Conservation (phyloP, 2,888 invertebrate species). For the Eurytoma adleriae region DNA sequence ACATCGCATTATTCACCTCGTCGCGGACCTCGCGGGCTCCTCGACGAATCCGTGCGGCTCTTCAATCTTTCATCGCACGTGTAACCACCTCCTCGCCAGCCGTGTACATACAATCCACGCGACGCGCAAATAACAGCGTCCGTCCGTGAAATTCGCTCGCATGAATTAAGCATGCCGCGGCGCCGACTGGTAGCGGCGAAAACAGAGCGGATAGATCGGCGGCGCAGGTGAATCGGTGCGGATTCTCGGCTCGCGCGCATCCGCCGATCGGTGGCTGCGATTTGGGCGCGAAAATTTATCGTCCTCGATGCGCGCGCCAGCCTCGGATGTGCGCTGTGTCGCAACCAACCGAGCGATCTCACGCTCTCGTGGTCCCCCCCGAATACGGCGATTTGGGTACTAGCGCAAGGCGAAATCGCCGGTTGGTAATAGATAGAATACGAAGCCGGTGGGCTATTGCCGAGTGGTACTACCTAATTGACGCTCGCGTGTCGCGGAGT, state of each 20-base stretch:
- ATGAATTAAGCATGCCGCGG: constrained; percentile 31
- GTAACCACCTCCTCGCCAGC: not conserved
- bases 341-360: constrained; percentile 18
- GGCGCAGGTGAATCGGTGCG: constrained; percentile 36
- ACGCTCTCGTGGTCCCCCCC: constrained; percentile 18
- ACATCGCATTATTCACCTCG: constrained; percentile 8
- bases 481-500: constrained; percentile 12
- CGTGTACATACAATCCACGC: not conserved
- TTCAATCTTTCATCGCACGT: constrained; percentile 26
- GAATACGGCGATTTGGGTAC: constrained; percentile 32
- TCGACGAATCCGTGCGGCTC: constrained; percentile 17
- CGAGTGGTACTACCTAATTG: constrained; percentile 10
- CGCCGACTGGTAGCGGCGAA: not conserved
- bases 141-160: constrained; percentile 13
- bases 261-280: constrained; percentile 15
- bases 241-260: constrained; percentile 8
- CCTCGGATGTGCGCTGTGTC: not conserved
- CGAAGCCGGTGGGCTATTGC: not conserved
- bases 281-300: constrained; percentile 44
- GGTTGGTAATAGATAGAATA: too few species aligned
- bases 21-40: not conserved
- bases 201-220: not conserved
- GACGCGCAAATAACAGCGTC: not conserved
- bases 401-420: not conserved
- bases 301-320: constrained; percentile 14